Conservation (phyloP, 2,888 invertebrate genomes). For the Synanthedon formicaeformis region DNA sequence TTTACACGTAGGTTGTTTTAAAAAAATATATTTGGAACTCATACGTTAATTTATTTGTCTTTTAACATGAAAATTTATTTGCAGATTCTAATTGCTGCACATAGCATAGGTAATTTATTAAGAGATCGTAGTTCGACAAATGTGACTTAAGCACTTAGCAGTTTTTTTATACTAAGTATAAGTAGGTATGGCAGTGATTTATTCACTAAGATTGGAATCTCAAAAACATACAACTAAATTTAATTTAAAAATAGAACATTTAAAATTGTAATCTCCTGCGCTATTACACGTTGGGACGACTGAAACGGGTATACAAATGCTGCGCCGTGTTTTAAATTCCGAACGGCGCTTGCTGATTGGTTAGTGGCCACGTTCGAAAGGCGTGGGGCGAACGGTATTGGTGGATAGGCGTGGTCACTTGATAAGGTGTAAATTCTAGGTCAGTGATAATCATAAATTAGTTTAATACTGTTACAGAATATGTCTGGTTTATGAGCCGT, state of each 20-base stretch:
- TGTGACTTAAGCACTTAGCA: no score
- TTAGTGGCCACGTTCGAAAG: slow-evolving; percentile 39
- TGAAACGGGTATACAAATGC: slow-evolving; percentile 43
- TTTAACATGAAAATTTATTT: no score
- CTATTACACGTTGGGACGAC: slow-evolving; percentile 23
- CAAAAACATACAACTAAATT: neutral
- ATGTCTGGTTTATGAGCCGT: slow-evolving; percentile 26
- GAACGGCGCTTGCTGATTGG: slow-evolving; percentile 56
- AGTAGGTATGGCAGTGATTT: no score
- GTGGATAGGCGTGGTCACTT: slow-evolving; percentile 52
- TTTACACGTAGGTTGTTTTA: no score
- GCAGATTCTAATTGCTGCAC: no score
- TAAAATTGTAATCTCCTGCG: slow-evolving; percentile 7
- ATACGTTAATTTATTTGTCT: no score
- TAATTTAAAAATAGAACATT: slow-evolving; percentile 5
- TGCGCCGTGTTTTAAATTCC: slow-evolving; percentile 40
- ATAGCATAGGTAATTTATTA: no score
- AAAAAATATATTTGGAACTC: no score
- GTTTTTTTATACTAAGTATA: no score
- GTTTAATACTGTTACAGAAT: slow-evolving; percentile 36
- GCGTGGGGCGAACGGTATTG: slow-evolving; percentile 48
- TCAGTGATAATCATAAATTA: slow-evolving; percentile 48
- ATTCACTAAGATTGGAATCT: no score
- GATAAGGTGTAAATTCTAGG: slow-evolving; percentile 41
- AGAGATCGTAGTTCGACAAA: no score